Evolutionary conservation across 2,113 vertebrate species (phyloP).

Genomic region (Elgaria multicarinata): DNA sequence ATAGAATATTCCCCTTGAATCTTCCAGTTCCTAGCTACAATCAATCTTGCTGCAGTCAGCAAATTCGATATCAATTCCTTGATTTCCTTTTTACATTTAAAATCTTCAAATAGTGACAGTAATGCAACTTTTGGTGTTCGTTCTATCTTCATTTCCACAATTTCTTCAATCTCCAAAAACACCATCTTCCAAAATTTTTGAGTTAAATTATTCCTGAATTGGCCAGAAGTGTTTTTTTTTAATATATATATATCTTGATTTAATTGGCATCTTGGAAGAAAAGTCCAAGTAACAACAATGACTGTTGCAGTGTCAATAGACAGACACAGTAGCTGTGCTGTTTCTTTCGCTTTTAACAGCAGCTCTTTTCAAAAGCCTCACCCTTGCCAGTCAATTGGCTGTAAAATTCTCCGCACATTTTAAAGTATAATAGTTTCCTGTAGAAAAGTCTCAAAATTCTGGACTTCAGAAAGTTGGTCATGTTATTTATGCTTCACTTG

Average conservation of each 20-base stretch:
- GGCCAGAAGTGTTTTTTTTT: no score
- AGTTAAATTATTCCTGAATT: slow-evolving; percentile 11
- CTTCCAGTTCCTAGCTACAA: no score
- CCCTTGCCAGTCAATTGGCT: not conserved
- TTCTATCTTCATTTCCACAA: no score
- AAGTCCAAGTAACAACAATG: not conserved
- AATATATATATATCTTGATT: not conserved
- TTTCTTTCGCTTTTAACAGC: not conserved
- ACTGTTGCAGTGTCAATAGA: not conserved
- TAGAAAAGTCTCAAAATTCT: not conserved
- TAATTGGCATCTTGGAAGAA: not conserved
- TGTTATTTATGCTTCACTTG: not conserved
- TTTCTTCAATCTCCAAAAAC: no score
- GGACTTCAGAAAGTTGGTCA: not conserved
- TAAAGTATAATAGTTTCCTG: not conserved
- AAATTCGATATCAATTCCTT: no score
- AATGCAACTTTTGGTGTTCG: no score
- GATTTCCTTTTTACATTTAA: no score
- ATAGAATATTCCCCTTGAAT: no score
- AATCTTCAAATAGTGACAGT: no score
- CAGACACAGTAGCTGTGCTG: not conserved
- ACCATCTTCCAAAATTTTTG: no score
- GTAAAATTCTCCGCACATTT: not conserved
- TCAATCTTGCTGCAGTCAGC: no score
- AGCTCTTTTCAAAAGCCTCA: not conserved